These are phyloP conservation scores for Orchesella cincta DNA, from an alignment of 1,140 invertebrate genomes.

Conservation along the genomic window DNA sequence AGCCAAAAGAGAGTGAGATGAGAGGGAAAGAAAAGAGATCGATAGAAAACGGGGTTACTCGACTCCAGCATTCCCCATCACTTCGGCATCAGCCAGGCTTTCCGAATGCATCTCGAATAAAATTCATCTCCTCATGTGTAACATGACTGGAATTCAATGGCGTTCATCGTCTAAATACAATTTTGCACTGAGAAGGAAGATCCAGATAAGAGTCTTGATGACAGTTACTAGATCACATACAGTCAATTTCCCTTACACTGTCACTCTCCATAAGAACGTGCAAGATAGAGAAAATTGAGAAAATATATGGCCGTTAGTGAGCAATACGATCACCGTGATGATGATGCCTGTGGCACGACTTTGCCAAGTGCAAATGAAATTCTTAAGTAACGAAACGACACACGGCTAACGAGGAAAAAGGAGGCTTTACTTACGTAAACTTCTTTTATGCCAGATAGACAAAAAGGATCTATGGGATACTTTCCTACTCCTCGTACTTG, in stretches of 20 bases:
- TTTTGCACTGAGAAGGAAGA: constrained; percentile 13
- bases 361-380: neutral
- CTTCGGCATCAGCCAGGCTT: constrained; percentile 16
- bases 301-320: neutral
- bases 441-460: too few species aligned
- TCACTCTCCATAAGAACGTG: neutral
- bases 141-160: constrained; percentile 25
- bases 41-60: constrained; percentile 23
- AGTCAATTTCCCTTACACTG: constrained; percentile 15
- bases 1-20: neutral
- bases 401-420: too few species aligned
- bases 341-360: neutral
- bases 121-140: constrained; percentile 23
- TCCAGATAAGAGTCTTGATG: constrained; percentile 24
- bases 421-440: too few species aligned
- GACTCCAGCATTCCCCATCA: constrained; percentile 25
- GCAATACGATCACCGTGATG: neutral
- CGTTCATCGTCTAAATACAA: constrained; percentile 11
- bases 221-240: constrained; percentile 18
- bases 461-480: too few species aligned
- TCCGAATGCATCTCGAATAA: constrained; percentile 27
- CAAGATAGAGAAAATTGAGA: neutral
- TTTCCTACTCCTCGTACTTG: too few species aligned
- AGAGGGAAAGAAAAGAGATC: constrained; percentile 20
- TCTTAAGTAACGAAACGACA: too few species aligned